phyloP scores from a whole-genome alignment of 2,797 vertebrate genomes.

The Otus scops region DNA sequence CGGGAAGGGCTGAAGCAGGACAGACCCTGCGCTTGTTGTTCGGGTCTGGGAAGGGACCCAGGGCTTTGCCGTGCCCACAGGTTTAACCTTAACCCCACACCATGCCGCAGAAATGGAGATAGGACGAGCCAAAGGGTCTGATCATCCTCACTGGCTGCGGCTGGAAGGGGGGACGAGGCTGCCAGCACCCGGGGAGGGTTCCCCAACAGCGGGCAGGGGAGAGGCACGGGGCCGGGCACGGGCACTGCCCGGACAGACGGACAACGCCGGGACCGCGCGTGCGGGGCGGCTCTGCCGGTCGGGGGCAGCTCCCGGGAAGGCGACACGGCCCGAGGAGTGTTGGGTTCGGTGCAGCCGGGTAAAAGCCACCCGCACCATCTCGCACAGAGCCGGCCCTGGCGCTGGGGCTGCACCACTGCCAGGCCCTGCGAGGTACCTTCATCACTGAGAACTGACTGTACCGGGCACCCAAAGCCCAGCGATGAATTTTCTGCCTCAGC shows the following conservation, averaged over 20 bases:
- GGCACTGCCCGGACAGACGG: neutral
- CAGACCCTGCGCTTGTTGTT: neutral
- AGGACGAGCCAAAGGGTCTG: neutral
- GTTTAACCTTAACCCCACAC: neutral
- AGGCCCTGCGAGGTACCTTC: neutral
- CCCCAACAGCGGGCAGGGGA: neutral
- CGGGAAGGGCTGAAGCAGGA: neutral
- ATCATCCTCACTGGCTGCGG: fast-evolving
- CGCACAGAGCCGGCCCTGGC: fast-evolving
- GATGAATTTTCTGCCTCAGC: neutral
- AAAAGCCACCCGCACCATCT: fast-evolving
- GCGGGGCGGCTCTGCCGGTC: neutral
- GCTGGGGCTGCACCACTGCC: neutral
- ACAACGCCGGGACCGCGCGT: fast-evolving
- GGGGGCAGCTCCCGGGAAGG: neutral
- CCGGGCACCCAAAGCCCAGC: neutral
- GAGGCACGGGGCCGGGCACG: neutral
- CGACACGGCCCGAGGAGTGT: fast-evolving
- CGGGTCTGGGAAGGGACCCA: neutral
- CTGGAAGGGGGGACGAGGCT: neutral
- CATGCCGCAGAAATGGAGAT: fast-evolving
- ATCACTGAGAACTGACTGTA: fast-evolving
- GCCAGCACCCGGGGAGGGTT: fast-evolving
- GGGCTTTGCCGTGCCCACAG: neutral
- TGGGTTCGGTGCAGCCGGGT: fast-evolving